Conservation (phyloP, 2,888 invertebrate species). For the Sylvicola cinctus region DNA sequence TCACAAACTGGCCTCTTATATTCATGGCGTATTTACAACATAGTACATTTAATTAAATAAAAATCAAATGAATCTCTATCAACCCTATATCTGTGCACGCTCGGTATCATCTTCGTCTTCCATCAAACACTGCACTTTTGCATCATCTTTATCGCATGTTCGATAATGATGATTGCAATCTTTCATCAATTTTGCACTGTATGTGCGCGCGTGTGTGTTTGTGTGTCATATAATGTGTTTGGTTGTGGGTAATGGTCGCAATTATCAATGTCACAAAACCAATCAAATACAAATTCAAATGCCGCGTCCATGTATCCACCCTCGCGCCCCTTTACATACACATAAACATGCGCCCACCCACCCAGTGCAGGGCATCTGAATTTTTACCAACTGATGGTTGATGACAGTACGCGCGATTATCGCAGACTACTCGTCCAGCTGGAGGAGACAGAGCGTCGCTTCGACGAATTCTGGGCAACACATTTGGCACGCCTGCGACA, state of each 20-base stretch:
- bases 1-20: too few species aligned
- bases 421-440: slow-evolving; percentile 72
- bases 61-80: too few species aligned
- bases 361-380: slow-evolving; percentile 25
- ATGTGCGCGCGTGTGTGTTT: background rate
- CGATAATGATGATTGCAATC: background rate
- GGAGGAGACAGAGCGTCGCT: slow-evolving; percentile 84
- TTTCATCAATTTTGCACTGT: background rate
- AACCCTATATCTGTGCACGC: too few species aligned
- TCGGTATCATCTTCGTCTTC: too few species aligned
- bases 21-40: too few species aligned
- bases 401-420: slow-evolving; percentile 25
- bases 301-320: slow-evolving; percentile 2
- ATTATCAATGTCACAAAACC: too few species aligned
- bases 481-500: slow-evolving; percentile 79
- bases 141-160: background rate
- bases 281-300: too few species aligned
- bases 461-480: slow-evolving; percentile 85
- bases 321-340: slow-evolving; percentile 3
- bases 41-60: too few species aligned
- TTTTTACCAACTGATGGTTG: slow-evolving; percentile 19
- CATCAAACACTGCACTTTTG: slow-evolving; percentile 1
- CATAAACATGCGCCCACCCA: background rate
- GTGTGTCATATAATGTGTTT: too few species aligned
- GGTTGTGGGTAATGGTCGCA: too few species aligned